Evolutionary conservation across 2,797 vertebrate genomes (phyloP), one percentile per base, ranked within the genome.

Genomic region (Eptatretus atami): DNA sequence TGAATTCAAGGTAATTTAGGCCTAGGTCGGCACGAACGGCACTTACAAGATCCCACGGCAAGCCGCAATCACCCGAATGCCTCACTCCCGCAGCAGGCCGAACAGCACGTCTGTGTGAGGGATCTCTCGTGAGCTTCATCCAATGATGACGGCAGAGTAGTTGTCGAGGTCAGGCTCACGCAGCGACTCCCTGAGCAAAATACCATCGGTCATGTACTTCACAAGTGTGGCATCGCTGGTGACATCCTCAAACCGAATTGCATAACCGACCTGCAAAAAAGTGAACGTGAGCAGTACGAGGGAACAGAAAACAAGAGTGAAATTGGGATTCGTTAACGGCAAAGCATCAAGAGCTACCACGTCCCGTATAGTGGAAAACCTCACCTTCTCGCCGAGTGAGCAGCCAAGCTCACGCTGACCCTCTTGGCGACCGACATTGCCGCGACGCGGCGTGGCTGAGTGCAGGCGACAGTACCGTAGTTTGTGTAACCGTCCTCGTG

Each of bases 361-460:
- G 31, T 44, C 31, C 31, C 31, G 31, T n/a, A n/a, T n/a, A n/a
- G 31, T 44, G 31, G 31, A 44, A 44, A 44, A 2, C 64, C 81
- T 81, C 70, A 94, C 92, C 82, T 96, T 87, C 65, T 90, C 90
- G 10, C 90, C 90, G 1, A 98, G 80, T 66, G 75, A 84, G 68
- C 81, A 82, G 1, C 78, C 77, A 67, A 95, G 85, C 76, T 98
- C 92, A 69, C 92, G 0, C 90, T 96, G 72, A 98, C 92, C 69
- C 92, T 80, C 73, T 98, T 98, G 68, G 92, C 92, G 64, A 98
- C 92, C 0, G 87, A 95, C 92, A 98, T 98, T 69, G 92, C 92
- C 0, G 92, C 92, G 70, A 98, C 92, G 64, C 92, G 79, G 66
- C 92, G 78, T 1, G 92, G 92, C 74, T 98, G 92, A 0, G 92